Conservation (phyloP, 2,797 vertebrate species). For the Lycodopsis pacificus region DNA sequence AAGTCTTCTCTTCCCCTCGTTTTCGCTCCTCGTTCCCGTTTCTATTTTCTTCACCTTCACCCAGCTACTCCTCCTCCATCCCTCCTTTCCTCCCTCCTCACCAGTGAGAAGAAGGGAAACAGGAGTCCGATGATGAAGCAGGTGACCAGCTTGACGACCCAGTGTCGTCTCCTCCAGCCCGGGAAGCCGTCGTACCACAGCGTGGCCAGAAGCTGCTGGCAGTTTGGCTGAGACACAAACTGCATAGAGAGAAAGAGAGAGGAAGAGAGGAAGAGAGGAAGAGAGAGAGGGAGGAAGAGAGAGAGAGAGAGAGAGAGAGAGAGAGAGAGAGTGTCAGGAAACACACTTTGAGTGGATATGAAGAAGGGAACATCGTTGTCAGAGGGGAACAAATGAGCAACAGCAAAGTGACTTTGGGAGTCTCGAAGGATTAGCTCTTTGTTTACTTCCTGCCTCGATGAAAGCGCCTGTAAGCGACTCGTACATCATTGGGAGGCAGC, state of each 20-base stretch:
- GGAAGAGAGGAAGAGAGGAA: not conserved
- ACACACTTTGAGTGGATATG: too few species aligned
- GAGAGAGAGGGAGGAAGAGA: not conserved
- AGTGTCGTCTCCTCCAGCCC: constrained; percentile 95
- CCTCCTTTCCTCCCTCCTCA: constrained; percentile 14
- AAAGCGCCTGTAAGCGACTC: too few species aligned
- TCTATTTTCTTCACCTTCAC: not conserved
- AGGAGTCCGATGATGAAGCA: constrained; percentile 97
- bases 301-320: too few species aligned
- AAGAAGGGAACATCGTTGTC: too few species aligned
- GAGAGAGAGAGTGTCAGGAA: too few species aligned
- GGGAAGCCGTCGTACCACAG: constrained; percentile 98
- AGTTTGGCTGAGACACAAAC: constrained; percentile 99
- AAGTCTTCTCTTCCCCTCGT: not conserved
- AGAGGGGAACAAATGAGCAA: too few species aligned
- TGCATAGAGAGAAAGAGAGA: constrained; percentile 51
- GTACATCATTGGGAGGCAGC: too few species aligned
- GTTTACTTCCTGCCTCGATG: too few species aligned
- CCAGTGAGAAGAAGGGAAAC: constrained; percentile 92
- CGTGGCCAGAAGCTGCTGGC: constrained; percentile 96
- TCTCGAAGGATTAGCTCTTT: too few species aligned
- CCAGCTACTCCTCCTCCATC: not conserved
- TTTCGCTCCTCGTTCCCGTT: not conserved
- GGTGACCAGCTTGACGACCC: constrained; percentile 96
- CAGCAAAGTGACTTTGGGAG: too few species aligned